Evolutionary conservation across 2,113 vertebrate species (phyloP).

Genomic region (Nothocercus nigrocapillus): DNA sequence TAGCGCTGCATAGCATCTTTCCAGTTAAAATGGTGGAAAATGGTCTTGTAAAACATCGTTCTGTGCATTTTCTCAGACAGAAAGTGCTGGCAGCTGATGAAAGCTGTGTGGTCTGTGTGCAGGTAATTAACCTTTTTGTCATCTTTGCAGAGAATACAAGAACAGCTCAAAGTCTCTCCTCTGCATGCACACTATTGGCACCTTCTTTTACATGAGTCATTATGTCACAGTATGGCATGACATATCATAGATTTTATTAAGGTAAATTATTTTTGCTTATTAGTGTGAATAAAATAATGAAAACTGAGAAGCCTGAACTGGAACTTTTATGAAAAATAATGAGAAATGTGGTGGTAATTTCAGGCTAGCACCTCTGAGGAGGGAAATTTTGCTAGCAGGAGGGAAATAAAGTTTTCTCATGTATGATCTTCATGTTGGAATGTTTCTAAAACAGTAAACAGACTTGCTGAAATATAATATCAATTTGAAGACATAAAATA

Average conservation of each 20-base stretch:
- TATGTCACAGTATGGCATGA: background rate
- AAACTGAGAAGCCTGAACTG: background rate
- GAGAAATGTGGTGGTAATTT: background rate
- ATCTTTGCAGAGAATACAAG: background rate
- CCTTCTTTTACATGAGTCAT: background rate
- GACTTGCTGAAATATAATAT: slow-evolving; percentile 30
- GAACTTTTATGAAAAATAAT: background rate
- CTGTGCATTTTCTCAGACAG: background rate
- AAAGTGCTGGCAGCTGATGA: background rate
- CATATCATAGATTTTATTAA: background rate
- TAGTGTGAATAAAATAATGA: background rate
- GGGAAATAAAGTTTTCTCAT: background rate
- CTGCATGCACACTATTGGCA: background rate
- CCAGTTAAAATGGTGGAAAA: background rate
- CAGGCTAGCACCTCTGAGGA: background rate
- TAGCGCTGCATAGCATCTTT: background rate
- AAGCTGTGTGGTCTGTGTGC: background rate
- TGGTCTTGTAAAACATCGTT: background rate
- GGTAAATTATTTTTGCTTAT: background rate
- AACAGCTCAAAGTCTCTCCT: background rate
- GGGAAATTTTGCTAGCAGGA: background rate
- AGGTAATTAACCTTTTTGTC: background rate
- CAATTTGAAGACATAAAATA: background rate
- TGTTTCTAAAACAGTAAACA: background rate
- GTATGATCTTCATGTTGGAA: background rate